phyloP scores from a whole-genome alignment of 2,888 invertebrate species.

The Tridacna crocea region DNA sequence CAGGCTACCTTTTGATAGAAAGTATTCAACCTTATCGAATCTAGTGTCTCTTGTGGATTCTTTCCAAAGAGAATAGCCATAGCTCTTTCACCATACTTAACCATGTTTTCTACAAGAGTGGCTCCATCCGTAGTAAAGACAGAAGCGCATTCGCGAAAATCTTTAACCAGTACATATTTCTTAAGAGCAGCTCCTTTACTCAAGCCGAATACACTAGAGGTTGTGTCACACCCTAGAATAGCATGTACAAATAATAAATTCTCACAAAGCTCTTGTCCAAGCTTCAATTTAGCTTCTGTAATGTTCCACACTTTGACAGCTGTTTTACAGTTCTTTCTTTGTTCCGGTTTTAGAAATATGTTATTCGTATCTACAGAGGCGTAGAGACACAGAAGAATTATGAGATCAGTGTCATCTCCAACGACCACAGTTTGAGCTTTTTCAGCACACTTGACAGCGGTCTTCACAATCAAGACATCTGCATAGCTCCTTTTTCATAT shows the following conservation, averaged over 20 bases:
- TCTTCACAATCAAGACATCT: constrained; percentile 66
- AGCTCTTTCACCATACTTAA: neutral
- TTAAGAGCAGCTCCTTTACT: neutral
- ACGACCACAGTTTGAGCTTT: neutral
- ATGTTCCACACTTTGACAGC: constrained; percentile 30
- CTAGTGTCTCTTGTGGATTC: neutral
- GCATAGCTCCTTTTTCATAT: no score
- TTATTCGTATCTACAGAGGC: neutral
- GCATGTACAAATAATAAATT: constrained; percentile 60
- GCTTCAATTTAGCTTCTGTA: neutral
- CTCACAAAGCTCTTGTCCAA: constrained; percentile 23
- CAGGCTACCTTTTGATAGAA: no score
- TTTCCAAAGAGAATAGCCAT: neutral
- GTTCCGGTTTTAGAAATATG: constrained; percentile 25
- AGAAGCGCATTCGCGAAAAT: neutral
- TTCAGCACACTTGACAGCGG: constrained; percentile 38
- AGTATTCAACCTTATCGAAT: neutral
- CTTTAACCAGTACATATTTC: neutral
- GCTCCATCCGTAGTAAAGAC: no score
- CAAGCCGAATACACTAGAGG: constrained; percentile 35
- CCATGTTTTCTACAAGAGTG: neutral
- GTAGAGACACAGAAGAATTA: neutral
- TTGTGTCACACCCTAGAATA: constrained; percentile 62
- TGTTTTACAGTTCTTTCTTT: constrained; percentile 46
- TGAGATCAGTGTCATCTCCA: neutral